A percentile compares a stretch with the other conserved stretches of the same genome.
Evolutionary conservation across 2,888 invertebrate species (phyloP).

Genomic region (Callimorpha dominula): DNA sequence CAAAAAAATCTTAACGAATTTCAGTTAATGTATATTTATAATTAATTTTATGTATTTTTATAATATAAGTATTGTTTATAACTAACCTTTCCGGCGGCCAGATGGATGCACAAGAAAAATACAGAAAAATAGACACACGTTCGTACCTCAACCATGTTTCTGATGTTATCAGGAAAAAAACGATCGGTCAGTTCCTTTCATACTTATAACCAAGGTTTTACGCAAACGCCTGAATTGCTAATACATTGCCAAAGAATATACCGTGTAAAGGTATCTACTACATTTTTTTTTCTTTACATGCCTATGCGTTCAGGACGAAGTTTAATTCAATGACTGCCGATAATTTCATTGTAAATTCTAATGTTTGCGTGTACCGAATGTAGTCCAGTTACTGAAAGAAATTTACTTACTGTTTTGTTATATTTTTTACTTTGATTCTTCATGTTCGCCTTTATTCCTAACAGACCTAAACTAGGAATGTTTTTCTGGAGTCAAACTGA

Average conservation of each 20-base stretch:
- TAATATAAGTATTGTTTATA: neutral
- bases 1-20: neutral
- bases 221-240: slow-evolving; percentile 75
- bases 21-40: neutral
- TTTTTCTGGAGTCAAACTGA: too few relatives aligned
- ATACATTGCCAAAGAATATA: slow-evolving; percentile 65
- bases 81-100: slow-evolving; percentile 69
- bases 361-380: neutral
- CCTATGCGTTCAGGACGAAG: slow-evolving; percentile 39
- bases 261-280: slow-evolving; percentile 16
- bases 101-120: slow-evolving; percentile 66
- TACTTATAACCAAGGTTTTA: slow-evolving; percentile 77
- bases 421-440: neutral
- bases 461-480: too few relatives aligned
- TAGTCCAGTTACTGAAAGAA: neutral
- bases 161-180: slow-evolving; percentile 75
- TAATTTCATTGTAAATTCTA: neutral
- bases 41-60: neutral
- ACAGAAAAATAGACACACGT: slow-evolving; percentile 66
- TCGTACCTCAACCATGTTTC: slow-evolving; percentile 73
- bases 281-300: slow-evolving; percentile 33
- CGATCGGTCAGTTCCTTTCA: slow-evolving; percentile 63
- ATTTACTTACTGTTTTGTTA: neutral
- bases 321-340: slow-evolving; percentile 26
- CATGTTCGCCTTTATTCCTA: too few relatives aligned